phyloP scores from a whole-genome alignment of 2,113 vertebrate species.

The Nesogale talazaci region DNA sequence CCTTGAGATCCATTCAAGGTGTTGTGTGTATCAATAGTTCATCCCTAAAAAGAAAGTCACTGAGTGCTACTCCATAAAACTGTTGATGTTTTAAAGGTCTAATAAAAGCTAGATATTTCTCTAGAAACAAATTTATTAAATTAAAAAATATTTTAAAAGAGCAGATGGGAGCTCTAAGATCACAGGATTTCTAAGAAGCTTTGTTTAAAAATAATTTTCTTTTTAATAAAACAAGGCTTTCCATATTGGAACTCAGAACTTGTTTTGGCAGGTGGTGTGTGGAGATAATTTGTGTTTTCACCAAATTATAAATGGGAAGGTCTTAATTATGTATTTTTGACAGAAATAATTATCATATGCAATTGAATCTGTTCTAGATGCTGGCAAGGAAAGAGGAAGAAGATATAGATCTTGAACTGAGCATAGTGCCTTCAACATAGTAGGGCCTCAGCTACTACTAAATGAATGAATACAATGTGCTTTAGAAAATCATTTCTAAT shows the following conservation, averaged over 20 bases:
- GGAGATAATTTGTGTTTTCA: slow-evolving; percentile 2
- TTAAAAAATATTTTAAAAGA: not conserved
- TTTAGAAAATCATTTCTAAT: slow-evolving; percentile 25
- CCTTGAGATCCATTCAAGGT: not conserved
- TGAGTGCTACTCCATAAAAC: not conserved
- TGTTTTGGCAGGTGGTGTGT: not conserved
- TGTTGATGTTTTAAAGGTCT: not conserved
- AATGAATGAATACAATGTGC: not conserved
- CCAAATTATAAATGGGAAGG: slow-evolving; percentile 19
- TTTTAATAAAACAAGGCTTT: not conserved
- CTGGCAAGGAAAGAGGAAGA: not conserved
- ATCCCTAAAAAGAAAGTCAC: not conserved
- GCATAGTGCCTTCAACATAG: not conserved
- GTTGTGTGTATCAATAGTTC: not conserved
- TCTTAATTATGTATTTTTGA: not conserved
- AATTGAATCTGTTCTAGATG: not conserved
- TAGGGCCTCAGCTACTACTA: not conserved
- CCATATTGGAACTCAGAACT: not conserved
- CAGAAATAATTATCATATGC: not conserved
- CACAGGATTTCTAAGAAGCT: not conserved
- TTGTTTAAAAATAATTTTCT: not conserved
- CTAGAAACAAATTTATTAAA: not conserved
- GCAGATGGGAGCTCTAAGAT: not conserved
- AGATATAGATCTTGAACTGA: not conserved
- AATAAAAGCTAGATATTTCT: not conserved